phyloP scores from a whole-genome alignment of 2,888 invertebrate species.

The Drosophila sordidula region DNA sequence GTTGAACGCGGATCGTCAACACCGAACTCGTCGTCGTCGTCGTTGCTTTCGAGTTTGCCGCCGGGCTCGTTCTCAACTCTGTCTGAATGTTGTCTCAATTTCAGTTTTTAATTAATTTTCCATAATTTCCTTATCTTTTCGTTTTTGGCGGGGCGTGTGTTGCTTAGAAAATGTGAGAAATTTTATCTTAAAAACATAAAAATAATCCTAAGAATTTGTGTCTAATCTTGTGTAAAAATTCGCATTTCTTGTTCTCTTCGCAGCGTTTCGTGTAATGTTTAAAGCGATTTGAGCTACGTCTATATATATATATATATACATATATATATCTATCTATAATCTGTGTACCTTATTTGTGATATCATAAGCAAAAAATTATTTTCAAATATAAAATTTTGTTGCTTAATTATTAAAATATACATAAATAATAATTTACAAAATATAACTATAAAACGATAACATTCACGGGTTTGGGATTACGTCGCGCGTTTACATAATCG shows the following conservation, averaged over 20 bases:
- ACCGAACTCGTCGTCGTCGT: slow-evolving; percentile 68
- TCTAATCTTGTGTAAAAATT: slow-evolving; percentile 9
- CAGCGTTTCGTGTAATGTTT: slow-evolving; percentile 66
- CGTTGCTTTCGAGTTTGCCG: slow-evolving; percentile 45
- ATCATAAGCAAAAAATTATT: slow-evolving; percentile 66
- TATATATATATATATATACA: slow-evolving; percentile 49
- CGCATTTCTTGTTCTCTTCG: slow-evolving; percentile 11
- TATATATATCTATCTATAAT: slow-evolving; percentile 60
- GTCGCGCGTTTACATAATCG: slow-evolving; percentile 59
- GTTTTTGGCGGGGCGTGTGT: slow-evolving; percentile 60
- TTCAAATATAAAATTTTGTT: slow-evolving; percentile 53
- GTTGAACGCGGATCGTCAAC: slow-evolving; percentile 81
- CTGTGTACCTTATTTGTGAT: slow-evolving; percentile 82
- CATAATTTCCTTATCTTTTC: background rate
- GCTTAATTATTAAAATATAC: slow-evolving; percentile 38
- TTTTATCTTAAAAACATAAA: background rate
- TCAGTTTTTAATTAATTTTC: slow-evolving; percentile 37
- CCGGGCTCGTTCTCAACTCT: slow-evolving; percentile 79
- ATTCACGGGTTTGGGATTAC: slow-evolving; percentile 32
- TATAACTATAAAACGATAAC: slow-evolving; percentile 11
- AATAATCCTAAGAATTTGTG: slow-evolving; percentile 4
- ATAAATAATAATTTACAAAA: slow-evolving; percentile 11
- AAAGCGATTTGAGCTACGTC: slow-evolving; percentile 47
- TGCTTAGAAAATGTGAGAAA: slow-evolving; percentile 60
- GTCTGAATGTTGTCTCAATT: slow-evolving; percentile 83